Base-by-base conservation (phyloP, 23 tunicate species). In the Trididemnum clinides region DNA sequence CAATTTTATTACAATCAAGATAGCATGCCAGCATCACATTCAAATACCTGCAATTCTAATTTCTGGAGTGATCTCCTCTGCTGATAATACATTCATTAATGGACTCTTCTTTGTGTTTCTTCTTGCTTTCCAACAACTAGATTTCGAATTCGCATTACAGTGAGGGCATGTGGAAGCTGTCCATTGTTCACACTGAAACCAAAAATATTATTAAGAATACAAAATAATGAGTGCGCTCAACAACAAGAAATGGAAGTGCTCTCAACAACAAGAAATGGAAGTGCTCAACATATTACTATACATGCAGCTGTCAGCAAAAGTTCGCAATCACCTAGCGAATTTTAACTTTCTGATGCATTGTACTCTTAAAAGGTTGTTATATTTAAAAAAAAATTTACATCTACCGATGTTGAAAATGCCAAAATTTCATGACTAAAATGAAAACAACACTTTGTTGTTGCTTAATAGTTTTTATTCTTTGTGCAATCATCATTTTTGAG, bases 41-140 rank as follows among this genome's bases (percentile, higher is more conserved):
- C 0, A 33, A 57, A 1, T 26, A 89, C 93, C 93, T 27, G 93
- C 87, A 38, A 1, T 39, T 10, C 28, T 27, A 23, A 89, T 76
- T 23, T 89, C 88, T 18, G 77, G 74, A 1, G 87, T 83, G 6
- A 89, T 34, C 19, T 89, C 88, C 19, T 89, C 93, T 1, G 63
- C 21, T 19, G 84, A 21, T 35, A 89, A 33, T 33, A 21, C 71
- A 20, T 64, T 57, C 85, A 90, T 90, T 22, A 90, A 78, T 28
- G 89, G 86, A 28, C 86, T 90, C 28, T 78, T 77, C 39, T 85
- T 90, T 82, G 71, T 51, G 50, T 85, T 90, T 26, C 95, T 51
- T 6, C 95, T 70, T 0, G 95, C 95, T 71, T 90, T 90, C 95
- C 95, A 90, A 66, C 89, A 80, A 34, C 89, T 85, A 20, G 95